Conservation (phyloP, 2,888 invertebrate species). For the Octonoba sinensis region DNA sequence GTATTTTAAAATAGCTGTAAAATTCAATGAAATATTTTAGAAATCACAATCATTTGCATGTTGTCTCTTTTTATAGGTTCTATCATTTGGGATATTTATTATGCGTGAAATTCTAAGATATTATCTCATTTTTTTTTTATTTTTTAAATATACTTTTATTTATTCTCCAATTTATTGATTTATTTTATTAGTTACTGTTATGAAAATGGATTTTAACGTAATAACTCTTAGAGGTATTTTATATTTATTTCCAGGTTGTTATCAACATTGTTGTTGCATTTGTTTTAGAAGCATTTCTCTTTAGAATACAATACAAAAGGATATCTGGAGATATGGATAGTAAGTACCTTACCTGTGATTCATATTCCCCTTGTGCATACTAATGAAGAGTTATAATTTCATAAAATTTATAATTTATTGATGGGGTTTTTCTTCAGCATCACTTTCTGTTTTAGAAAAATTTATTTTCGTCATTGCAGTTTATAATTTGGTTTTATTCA, state of each 20-base stretch:
- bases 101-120: neutral
- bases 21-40: too few relatives aligned
- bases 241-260: constrained; percentile 74
- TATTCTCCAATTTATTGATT: neutral
- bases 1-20: too few relatives aligned
- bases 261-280: constrained; percentile 90
- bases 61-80: neutral
- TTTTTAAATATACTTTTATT: too few relatives aligned
- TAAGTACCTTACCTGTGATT: constrained; percentile 34
- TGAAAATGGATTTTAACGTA: too few relatives aligned
- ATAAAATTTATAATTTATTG: too few relatives aligned
- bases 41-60: neutral
- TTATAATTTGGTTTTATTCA: too few relatives aligned
- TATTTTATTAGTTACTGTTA: neutral
- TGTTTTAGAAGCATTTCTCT: constrained; percentile 88
- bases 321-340: constrained; percentile 78
- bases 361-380: neutral
- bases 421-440: too few relatives aligned
- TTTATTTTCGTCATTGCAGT: too few relatives aligned
- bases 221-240: neutral
- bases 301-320: constrained; percentile 87
- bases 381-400: neutral
- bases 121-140: neutral
- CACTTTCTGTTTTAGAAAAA: too few relatives aligned
- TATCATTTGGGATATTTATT: neutral